Evolutionary conservation across 2,113 vertebrate genomes (phyloP).

Genomic region (Herpetotheres cachinnans): DNA sequence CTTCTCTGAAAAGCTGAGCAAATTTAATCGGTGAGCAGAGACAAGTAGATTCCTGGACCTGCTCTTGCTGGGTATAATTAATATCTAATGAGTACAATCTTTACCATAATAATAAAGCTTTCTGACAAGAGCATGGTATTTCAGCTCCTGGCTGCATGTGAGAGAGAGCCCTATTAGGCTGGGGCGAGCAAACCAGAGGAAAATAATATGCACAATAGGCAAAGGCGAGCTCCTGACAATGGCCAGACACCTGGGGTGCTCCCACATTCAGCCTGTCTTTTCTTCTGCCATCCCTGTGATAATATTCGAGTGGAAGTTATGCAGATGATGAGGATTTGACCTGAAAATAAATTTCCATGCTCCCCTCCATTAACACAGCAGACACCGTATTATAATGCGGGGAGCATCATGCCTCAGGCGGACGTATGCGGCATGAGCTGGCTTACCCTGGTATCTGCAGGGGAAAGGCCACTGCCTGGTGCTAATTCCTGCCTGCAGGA

Average conservation of each 20-base stretch:
- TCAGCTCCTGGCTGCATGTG: conserved; percentile 14
- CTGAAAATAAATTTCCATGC: conserved; percentile 36
- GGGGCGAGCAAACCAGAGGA: neutral
- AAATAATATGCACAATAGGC: conserved; percentile 31
- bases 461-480: neutral
- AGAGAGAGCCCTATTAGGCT: neutral
- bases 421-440: neutral
- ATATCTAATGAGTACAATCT: conserved; percentile 60
- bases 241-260: conserved; percentile 36
- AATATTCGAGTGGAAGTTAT: neutral
- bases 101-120: conserved; percentile 62
- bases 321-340: conserved; percentile 52
- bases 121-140: conserved; percentile 39
- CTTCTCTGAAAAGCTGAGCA: neutral
- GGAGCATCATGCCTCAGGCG: neutral
- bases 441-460: neutral
- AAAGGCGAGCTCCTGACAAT: conserved; percentile 30
- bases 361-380: neutral
- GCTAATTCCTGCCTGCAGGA: conserved; percentile 4
- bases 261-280: conserved; percentile 5
- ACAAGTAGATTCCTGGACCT: conserved; percentile 53
- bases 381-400: neutral
- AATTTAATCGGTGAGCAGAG: neutral
- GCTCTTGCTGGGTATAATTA: conserved; percentile 57
- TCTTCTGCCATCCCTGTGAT: conserved; percentile 21